Conservation (phyloP, 2,113 vertebrate genomes). For the Colistium nudipinnis region DNA sequence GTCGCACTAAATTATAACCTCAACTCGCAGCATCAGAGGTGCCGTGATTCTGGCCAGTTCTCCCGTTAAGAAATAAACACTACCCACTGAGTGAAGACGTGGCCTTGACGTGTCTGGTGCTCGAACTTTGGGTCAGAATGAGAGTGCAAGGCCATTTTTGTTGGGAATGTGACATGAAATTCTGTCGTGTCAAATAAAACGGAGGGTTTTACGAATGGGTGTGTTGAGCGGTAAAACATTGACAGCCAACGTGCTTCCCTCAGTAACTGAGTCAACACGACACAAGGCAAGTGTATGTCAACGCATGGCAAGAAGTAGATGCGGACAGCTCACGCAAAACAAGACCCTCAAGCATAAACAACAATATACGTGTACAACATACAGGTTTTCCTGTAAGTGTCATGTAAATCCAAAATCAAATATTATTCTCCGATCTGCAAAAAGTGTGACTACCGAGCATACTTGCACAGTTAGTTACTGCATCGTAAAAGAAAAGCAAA, state of each 20-base stretch:
- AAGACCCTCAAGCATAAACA: background rate
- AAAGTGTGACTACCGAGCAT: no score
- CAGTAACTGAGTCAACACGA: conserved; percentile 30
- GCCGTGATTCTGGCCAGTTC: background rate
- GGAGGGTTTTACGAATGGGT: background rate
- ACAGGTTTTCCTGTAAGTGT: no score
- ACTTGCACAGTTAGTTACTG: no score
- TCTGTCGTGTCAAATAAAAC: conserved; percentile 1
- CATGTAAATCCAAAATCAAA: no score
- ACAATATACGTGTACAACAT: background rate
- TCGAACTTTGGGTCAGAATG: background rate
- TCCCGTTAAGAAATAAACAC: background rate
- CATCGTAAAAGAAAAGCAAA: no score
- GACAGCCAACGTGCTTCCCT: conserved; percentile 25
- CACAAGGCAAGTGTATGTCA: no score
- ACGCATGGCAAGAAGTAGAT: conserved; percentile 14
- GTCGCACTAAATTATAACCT: background rate
- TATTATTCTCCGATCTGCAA: no score
- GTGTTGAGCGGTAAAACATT: conserved; percentile 28
- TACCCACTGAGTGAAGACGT: background rate
- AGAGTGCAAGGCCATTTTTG: conserved; percentile 1
- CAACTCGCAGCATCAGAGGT: background rate
- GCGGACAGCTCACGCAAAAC: background rate
- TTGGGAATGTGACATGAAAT: conserved; percentile 6
- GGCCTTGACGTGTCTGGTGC: fast-evolving